phyloP scores from a whole-genome alignment of 2,797 vertebrate species.

The Rhabdophis nuchalis region DNA sequence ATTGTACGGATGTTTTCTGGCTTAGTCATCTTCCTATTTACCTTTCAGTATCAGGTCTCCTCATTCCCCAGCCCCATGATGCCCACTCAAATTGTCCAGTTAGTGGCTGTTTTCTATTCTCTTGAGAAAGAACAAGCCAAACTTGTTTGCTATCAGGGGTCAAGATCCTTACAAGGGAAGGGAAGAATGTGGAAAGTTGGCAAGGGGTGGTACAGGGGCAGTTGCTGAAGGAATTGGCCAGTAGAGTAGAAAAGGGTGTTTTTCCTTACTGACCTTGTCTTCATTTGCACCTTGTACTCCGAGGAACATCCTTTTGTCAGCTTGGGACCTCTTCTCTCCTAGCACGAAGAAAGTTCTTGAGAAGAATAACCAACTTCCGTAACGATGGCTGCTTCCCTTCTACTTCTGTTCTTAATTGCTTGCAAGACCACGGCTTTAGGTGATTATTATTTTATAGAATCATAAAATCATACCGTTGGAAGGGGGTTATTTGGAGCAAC shows the following conservation, averaged over 20 bases:
- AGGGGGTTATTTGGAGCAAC: neutral
- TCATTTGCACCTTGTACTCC: neutral
- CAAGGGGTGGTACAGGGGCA: neutral
- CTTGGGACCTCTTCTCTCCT: neutral
- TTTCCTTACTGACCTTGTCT: neutral
- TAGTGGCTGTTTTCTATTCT: neutral
- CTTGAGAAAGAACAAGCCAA: neutral
- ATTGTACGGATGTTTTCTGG: neutral
- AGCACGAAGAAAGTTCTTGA: neutral
- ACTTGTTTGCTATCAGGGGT: conserved; percentile 20
- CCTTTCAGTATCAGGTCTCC: neutral
- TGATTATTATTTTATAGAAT: neutral
- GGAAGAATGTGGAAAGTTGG: conserved; percentile 14
- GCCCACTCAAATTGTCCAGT: neutral
- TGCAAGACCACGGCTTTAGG: neutral
- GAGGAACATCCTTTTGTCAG: neutral
- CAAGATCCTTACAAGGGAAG: neutral
- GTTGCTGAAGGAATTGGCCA: neutral
- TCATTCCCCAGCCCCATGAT: neutral
- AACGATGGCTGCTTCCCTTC: conserved; percentile 30
- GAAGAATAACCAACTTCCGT: fast-evolving
- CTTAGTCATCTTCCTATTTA: neutral
- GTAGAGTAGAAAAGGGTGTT: fast-evolving
- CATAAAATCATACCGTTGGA: neutral
- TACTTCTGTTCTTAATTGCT: conserved; percentile 37